These are phyloP conservation scores for Amniataba percoides DNA, from an alignment of 2,797 vertebrate species.

Conservation along the genomic window DNA sequence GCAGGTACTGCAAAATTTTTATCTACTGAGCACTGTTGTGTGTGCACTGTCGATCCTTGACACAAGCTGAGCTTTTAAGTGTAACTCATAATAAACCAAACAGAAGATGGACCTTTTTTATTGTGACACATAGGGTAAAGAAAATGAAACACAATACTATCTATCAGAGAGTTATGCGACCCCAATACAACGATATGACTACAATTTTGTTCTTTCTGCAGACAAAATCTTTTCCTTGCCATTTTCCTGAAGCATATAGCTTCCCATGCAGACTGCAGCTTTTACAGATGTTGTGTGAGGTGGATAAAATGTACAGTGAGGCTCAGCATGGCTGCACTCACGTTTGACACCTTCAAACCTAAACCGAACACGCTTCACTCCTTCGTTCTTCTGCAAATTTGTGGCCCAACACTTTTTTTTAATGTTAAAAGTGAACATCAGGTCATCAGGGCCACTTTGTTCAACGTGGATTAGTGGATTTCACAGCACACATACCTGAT, in stretches of 20 bases:
- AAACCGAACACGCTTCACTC: background rate
- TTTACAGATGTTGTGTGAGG: background rate
- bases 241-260: background rate
- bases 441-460: background rate
- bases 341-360: background rate
- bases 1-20: background rate
- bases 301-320: background rate
- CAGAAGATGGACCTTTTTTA: background rate
- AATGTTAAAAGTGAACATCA: background rate
- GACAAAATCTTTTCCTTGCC: background rate
- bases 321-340: background rate
- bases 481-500: background rate
- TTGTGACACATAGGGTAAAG: background rate
- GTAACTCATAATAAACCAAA: background rate
- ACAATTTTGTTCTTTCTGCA: background rate
- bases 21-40: no score
- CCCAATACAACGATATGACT: no score
- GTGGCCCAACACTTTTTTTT: slow-evolving; percentile 1
- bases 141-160: background rate
- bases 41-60: no score
- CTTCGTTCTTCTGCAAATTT: background rate
- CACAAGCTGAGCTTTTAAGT: background rate
- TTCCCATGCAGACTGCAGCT: background rate
- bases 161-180: background rate
- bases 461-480: background rate